Base-by-base conservation (phyloP, 2,113 vertebrate genomes). In the Bufo gargarizans region DNA sequence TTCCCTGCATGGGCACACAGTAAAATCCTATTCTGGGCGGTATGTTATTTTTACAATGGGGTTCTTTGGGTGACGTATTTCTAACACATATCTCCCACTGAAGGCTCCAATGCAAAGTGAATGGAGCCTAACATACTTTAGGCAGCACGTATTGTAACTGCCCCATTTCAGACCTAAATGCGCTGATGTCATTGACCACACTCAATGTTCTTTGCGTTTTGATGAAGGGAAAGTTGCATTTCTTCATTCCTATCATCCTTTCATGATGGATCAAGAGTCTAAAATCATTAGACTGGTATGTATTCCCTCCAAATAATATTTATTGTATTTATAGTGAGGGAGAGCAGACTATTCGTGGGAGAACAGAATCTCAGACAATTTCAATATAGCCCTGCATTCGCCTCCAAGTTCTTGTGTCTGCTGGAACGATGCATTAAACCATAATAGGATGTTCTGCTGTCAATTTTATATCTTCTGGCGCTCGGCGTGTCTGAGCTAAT, bases 401-500 rank as follows among this genome's bases (percentile, higher is more conserved):
- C 69, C 63, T 71, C 79, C 43, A 81, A 81, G 45, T 45, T 59
- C 74, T 56, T 16, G n/a, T 19, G 74, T 86, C 72, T 63, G 59
- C 47, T 78, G 72, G 56, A 77, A 86, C 67, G 17, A 72, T 81
- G 50, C n/a, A 59, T 80, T 59, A 82, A 81, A 59, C 77, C 65
- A 82, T 87, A 82, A 87, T 71, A 20, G 72, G 79, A 74, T 61
- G 78, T 59, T 82, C 4, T 82, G 55, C 69, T 88, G 79, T 82
- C 67, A 88, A 20, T 74, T 71, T 87, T 49, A 61, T 47, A 47
- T 88, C 78, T 82, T 8, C 58, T 88, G 86, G 87, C 87, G 17
- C 53, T 77, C 33, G 4, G 6, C 2, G 63, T 67, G 80, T 89
- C 87, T 84, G 58, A 61, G 20, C 63, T 82, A 88, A 88, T 88